Percentiles rank a stretch among this genome's conserved stretches.
Evolutionary conservation across 2,797 vertebrate species (phyloP).

Genomic region (Tokudaia muenninki): DNA sequence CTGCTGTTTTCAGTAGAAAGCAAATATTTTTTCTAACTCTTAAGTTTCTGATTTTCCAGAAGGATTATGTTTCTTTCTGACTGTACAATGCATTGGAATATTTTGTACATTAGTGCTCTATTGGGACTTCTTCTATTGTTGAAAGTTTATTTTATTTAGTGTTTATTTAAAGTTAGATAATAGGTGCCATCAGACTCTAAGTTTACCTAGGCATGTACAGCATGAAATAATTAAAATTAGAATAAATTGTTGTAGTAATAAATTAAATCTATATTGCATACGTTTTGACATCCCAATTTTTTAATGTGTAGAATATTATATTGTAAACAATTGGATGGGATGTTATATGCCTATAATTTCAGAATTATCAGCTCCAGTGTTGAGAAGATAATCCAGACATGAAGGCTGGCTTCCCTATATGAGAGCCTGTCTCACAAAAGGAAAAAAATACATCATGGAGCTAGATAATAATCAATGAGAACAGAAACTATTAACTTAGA

Average conservation of each 20-base stretch:
- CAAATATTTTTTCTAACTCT: not conserved
- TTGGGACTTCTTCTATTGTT: not conserved
- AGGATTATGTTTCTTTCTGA: not conserved
- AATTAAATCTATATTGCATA: not conserved
- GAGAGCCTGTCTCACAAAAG: not conserved
- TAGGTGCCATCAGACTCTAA: not conserved
- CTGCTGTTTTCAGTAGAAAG: not conserved
- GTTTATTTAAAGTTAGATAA: not conserved
- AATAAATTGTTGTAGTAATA: not conserved
- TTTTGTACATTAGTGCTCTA: not conserved
- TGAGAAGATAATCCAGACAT: no score
- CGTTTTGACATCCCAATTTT: not conserved
- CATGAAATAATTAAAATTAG: constrained; percentile 18
- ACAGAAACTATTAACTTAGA: not conserved
- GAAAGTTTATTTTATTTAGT: not conserved
- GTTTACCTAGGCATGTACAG: not conserved
- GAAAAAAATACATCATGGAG: not conserved
- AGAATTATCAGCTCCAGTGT: no score
- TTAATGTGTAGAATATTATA: not conserved
- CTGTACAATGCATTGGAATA: not conserved
- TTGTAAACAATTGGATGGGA: not conserved
- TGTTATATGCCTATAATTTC: not conserved
- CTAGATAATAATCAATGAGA: not conserved
- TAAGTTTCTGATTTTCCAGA: not conserved
- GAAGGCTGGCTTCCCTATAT: not conserved